Conservation (phyloP, 1,140 invertebrate species). For the Papilio helenus region DNA sequence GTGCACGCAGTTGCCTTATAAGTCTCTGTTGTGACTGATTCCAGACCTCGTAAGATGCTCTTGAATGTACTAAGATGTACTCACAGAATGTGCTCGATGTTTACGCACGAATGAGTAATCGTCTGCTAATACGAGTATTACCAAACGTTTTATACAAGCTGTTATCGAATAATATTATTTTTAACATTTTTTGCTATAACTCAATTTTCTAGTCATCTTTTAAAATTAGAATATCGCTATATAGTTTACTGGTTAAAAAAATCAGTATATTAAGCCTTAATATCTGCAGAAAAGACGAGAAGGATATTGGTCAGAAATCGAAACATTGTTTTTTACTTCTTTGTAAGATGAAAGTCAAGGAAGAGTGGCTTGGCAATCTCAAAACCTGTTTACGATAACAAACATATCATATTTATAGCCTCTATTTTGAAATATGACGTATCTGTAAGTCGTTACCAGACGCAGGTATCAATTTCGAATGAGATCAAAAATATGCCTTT, state of each 20-base stretch:
- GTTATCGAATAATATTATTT: neutral
- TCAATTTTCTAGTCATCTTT: too few relatives aligned
- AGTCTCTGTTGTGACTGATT: neutral
- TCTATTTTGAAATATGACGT: constrained; percentile 6
- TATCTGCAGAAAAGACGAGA: neutral
- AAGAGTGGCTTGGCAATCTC: neutral
- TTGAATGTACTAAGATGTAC: neutral
- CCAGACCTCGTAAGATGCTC: constrained; percentile 1
- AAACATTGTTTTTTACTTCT: neutral
- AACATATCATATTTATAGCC: neutral
- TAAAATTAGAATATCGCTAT: too few relatives aligned
- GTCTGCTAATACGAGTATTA: neutral
- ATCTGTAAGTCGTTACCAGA: constrained; percentile 10
- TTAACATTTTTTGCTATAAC: neutral
- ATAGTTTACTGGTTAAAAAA: too few relatives aligned
- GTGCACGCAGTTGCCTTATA: neutral
- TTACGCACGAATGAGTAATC: constrained; percentile 9
- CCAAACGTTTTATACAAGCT: neutral
- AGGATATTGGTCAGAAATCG: neutral
- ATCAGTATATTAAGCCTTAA: neutral
- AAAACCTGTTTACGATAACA: neutral
- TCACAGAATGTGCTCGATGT: neutral
- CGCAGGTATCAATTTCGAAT: constrained; percentile 26
- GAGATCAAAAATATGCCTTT: constrained; percentile 29
- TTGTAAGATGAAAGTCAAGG: neutral